Evolutionary conservation across 2,797 vertebrate species (phyloP), one percentile per base, ranked within the genome.

Genomic region (Poeciliopsis paucimaculata): DNA sequence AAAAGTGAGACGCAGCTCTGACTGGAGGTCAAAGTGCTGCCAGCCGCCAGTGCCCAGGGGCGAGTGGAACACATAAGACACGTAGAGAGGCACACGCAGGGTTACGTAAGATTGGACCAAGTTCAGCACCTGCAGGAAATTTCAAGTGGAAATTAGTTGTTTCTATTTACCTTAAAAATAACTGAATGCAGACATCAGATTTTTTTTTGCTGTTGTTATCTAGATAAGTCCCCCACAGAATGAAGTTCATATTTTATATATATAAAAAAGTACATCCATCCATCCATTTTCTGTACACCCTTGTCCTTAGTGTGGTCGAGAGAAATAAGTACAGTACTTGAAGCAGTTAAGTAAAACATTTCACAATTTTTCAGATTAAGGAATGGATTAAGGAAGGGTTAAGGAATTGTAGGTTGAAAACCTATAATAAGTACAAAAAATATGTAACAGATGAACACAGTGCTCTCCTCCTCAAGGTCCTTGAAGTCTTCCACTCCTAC

Each of bases 1-100:
- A 0, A 99, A 99, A 26, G 98, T 99, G 55, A 99, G 95, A 0
- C 97, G 96, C 0, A 99, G 96, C 94, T 99, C 98, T 0, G 98
- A 97, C 88, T 97, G 97, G 57, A 98, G 88, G 90, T 99, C 98
- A 57, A 99, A 98, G 90, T 99, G 98, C 93, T 98, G 98, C 98
- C 98, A 99, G 78, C 98, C 97, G 0, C 97, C 97, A 0, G 92
- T 82, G 0, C 97, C 98, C 77, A 96, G 96, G 0, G 97, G 98
- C 0, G 98, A 98, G 89, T 98, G 97, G 91, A 98, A 99, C 72
- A 99, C 97, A 0, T 99, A 99, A 0, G 98, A 98, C n/a, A 99
- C 97, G 0, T 97, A 96, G 13, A 99, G 94, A 4, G 98, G 98
- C 9, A 99, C 97, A 5, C 97, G 96, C 79, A 99, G 93, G 0